Evolutionary conservation across 1,140 invertebrate species (phyloP).

Genomic region (Rhyacophila brunnea): DNA sequence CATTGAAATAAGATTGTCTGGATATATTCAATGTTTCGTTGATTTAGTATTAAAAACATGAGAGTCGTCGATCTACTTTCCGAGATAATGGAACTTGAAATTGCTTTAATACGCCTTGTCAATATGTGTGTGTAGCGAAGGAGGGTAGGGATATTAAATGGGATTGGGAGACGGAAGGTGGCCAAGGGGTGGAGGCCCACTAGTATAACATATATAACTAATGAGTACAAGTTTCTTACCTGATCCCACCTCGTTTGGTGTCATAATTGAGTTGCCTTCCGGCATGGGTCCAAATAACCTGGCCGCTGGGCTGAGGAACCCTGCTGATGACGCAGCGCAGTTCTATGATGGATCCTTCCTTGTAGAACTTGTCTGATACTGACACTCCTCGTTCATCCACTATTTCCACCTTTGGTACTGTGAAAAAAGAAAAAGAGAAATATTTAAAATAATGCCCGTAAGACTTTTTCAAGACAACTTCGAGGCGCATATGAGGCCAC

Average conservation of each 20-base stretch:
- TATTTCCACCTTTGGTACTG: slow-evolving; percentile 83
- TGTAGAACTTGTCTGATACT: slow-evolving; percentile 83
- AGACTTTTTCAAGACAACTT: no score
- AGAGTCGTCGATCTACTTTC: no score
- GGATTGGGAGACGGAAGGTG: neutral
- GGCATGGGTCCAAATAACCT: slow-evolving; percentile 80
- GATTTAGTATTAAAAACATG: no score
- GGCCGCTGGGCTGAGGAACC: slow-evolving; percentile 73
- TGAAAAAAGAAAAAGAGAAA: slow-evolving; percentile 23
- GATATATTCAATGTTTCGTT: no score
- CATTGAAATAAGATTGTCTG: no score
- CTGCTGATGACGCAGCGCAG: slow-evolving; percentile 80
- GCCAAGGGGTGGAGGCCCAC: no score
- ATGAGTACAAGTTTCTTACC: no score
- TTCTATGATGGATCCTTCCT: slow-evolving; percentile 83
- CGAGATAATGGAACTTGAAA: no score
- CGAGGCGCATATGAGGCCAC: no score
- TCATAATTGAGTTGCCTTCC: slow-evolving; percentile 79
- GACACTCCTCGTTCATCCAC: slow-evolving; percentile 75
- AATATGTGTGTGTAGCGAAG: neutral
- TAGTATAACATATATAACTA: no score
- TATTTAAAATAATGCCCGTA: neutral
- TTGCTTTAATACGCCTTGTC: no score
- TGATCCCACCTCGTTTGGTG: slow-evolving; percentile 79
- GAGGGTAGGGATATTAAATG: neutral